Conservation (phyloP, 2,113 vertebrate species). For the Monopterus albus region DNA sequence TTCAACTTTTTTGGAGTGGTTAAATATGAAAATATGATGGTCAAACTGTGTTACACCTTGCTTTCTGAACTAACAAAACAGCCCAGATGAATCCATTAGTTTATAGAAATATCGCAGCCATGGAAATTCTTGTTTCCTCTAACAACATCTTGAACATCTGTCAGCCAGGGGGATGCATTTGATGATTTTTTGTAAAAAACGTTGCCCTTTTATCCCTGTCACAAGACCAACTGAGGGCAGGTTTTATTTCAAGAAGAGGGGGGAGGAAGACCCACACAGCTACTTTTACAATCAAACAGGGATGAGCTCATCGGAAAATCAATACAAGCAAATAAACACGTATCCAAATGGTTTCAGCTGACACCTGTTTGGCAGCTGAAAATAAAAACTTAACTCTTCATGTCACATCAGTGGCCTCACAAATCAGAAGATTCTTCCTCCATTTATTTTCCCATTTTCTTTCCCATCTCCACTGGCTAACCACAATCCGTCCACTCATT, state of each 20-base stretch:
- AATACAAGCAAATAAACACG: background rate
- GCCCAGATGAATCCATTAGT: too few species aligned
- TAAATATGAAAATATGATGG: background rate
- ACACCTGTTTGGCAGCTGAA: too few species aligned
- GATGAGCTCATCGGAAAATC: background rate
- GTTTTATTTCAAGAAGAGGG: background rate
- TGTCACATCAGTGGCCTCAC: background rate
- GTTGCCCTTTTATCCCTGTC: conserved; percentile 26
- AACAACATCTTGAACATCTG: too few species aligned
- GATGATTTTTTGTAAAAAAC: conserved; percentile 28
- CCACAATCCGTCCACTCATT: conserved; percentile 7
- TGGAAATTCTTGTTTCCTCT: too few species aligned
- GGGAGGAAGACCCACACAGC: conserved; percentile 2
- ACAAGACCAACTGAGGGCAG: conserved; percentile 17
- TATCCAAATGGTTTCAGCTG: background rate
- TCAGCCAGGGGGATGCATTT: conserved; percentile 9
- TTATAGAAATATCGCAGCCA: too few species aligned
- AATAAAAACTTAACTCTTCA: background rate
- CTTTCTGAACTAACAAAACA: too few species aligned
- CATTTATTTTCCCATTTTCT: background rate
- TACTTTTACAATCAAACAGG: background rate
- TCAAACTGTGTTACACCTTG: too few species aligned
- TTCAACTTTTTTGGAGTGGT: background rate
- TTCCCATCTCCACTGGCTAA: background rate
- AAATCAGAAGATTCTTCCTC: too few species aligned